A percentile compares a stretch with the other conserved stretches of the same genome.
These are phyloP conservation scores for Drosophila sturtevanti DNA, from an alignment of 1,140 invertebrate genomes.

Conservation along the genomic window DNA sequence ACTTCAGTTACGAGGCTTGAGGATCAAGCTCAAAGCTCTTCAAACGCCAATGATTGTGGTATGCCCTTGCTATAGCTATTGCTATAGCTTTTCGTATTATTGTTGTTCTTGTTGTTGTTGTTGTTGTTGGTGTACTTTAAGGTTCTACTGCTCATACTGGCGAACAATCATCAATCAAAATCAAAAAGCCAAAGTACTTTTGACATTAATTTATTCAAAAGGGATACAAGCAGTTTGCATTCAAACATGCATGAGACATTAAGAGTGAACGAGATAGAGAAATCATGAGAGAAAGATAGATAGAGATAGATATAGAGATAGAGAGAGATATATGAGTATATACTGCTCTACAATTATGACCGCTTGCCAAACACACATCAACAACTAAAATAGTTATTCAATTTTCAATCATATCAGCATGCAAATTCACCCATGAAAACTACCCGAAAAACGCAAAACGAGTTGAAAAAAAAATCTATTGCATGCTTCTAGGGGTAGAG, in stretches of 20 bases:
- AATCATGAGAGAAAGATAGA: too few species aligned
- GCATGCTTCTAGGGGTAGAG: conserved; percentile 24
- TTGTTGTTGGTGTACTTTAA: conserved; percentile 36
- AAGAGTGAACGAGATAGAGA: background rate
- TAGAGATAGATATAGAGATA: background rate
- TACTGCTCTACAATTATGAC: conserved; percentile 47
- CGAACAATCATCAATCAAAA: conserved; percentile 82
- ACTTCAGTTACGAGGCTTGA: conserved; percentile 26
- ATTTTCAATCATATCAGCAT: conserved; percentile 45
- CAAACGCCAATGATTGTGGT: conserved; percentile 6
- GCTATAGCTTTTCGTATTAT: background rate
- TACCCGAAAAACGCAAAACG: background rate
- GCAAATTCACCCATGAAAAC: conserved; percentile 29
- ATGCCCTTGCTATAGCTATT: conserved; percentile 11
- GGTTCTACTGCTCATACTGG: conserved; percentile 45
- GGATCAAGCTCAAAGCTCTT: conserved; percentile 4
- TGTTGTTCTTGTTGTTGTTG: conserved; percentile 33
- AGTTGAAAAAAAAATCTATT: conserved; percentile 26
- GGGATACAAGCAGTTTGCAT: conserved; percentile 73
- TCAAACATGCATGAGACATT: background rate
- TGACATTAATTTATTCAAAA: conserved; percentile 83
- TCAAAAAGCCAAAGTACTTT: conserved; percentile 82
- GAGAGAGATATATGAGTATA: background rate
- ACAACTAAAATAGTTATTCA: conserved; percentile 41
- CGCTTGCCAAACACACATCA: conserved; percentile 24